phyloP scores from a whole-genome alignment of 1,140 invertebrate species.

The Tigriopus japonicus region DNA sequence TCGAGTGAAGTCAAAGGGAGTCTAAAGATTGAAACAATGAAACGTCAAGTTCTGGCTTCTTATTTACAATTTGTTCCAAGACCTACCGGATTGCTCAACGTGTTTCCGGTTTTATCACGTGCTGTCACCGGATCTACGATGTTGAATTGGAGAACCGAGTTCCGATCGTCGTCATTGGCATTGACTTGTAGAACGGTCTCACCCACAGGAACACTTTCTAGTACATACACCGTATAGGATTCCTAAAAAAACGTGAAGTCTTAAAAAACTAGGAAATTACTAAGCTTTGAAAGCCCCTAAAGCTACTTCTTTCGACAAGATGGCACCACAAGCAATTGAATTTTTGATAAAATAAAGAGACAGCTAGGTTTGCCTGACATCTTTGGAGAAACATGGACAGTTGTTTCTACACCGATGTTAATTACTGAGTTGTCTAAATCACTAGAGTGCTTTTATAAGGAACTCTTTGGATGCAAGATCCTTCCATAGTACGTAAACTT shows the following conservation, averaged over 20 bases:
- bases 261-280: background rate
- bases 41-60: too few species aligned
- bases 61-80: too few species aligned
- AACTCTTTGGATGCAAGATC: too few species aligned
- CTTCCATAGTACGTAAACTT: too few species aligned
- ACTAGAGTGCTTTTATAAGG: too few species aligned
- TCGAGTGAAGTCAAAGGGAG: slow-evolving; percentile 4
- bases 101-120: slow-evolving; percentile 50
- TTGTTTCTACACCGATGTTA: too few species aligned
- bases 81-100: slow-evolving; percentile 34
- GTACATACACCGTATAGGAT: slow-evolving; percentile 18
- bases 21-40: background rate
- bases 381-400: slow-evolving; percentile 20
- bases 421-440: too few species aligned
- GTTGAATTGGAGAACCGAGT: slow-evolving; percentile 43
- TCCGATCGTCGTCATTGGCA: slow-evolving; percentile 47
- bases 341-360: too few species aligned
- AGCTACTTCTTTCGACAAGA: too few species aligned
- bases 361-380: background rate
- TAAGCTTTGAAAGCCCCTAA: too few species aligned
- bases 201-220: slow-evolving; percentile 18
- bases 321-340: too few species aligned
- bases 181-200: slow-evolving; percentile 37
- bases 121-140: slow-evolving; percentile 46
- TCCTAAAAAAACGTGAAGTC: slow-evolving; percentile 8